Evolutionary conservation across 2,113 vertebrate species (phyloP), one percentile per base, ranked within the genome.

Genomic region (Notothenia rossii): DNA sequence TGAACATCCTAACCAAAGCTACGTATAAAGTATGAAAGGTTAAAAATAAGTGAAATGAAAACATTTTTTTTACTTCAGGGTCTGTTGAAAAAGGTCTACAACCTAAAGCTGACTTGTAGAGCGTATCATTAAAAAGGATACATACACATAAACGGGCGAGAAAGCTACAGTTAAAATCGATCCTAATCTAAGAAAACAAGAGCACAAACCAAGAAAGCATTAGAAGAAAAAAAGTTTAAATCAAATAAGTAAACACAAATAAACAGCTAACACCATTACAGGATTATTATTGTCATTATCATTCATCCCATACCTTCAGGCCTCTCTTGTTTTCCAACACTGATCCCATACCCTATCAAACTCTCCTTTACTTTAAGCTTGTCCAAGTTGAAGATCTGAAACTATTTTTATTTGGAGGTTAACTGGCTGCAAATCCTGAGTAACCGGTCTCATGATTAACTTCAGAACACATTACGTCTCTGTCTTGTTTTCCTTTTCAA

Each of bases 401-500:
- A 33, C n/a, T 11, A 40, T 40, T 7, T 7, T 40, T 6, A 22
- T 22, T 36, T 67, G 11, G 6, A 45, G 12, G 11, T n/a, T 7
- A 72, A 62, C 9, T 63, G 25, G 3, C 20, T 36, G 45, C 22
- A 45, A 56, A 73, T 8, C 17, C 33, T 1, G 9, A 75, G 2
- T 17, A 54, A 22, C 45, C 20, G 0, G 25, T 10, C 17, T n/a
- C 0, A 10, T 65, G 20, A 59, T 72, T 69, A 63, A 22, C 15
- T 45, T 51, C 48, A 61, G n/a, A 53, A 10, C 5, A 58, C 58
- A 74, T 46, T 48, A 67, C 51, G 17, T 66, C 43, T 20, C 10
- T 29, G 0, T 55, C 53, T 45, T 29, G 40, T 77, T 72, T 7
- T 40, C 48, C 59, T 69, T 63, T 40, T 59, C 20, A 64, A 62